Base-by-base conservation (phyloP, 2,797 vertebrate species). In the Clarias platycephalus region DNA sequence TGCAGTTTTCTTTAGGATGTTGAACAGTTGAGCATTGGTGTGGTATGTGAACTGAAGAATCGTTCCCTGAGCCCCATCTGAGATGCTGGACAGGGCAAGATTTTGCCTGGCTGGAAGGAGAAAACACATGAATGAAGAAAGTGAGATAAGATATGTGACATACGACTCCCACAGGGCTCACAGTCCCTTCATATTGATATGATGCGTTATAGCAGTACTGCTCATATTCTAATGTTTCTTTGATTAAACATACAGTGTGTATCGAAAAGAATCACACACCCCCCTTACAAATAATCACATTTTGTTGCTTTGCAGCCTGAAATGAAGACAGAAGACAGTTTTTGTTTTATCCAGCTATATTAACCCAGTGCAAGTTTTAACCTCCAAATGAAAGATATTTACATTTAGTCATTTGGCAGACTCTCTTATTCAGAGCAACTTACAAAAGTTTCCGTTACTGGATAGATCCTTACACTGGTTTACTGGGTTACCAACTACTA, bases 1-100 rank as follows among this genome's bases (percentile, higher is more conserved):
- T 0, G 95, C 97, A 0, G 96, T 97, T 86, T 95, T 96, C 92
- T 96, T 97, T 88, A 99, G 87, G 0, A 94, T 88, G 34, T 91
- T 95, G 90, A 95, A 96, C 98, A 99, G 97, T 92, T 98, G 96
- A 24, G 93, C 49, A 4, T 98, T 97, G 3, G 95, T 93, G 81
- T 97, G 96, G 88, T 99, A 96, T 9, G 91, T 94, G 87, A 99
- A 99, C 91, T 93, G 96, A 80, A 99, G 95, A 90, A 96, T 95
- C 83, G 96, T 96, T 72, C 92, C 93, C 3, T 96, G 95, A 9
- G 95, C 95, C 0, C 95, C 95, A 0, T 94, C 92, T 81, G 93
- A 92, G 18, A 93, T 63, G 79, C 88, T 91, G 81, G 93, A 91
- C 66, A 92, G n/a, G 2, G 92, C 86, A 6, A 89, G 55, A 74